These are phyloP conservation scores for Siderastrea radians DNA, from an alignment of 92 coral and sea anemone species.

Conservation along the genomic window DNA sequence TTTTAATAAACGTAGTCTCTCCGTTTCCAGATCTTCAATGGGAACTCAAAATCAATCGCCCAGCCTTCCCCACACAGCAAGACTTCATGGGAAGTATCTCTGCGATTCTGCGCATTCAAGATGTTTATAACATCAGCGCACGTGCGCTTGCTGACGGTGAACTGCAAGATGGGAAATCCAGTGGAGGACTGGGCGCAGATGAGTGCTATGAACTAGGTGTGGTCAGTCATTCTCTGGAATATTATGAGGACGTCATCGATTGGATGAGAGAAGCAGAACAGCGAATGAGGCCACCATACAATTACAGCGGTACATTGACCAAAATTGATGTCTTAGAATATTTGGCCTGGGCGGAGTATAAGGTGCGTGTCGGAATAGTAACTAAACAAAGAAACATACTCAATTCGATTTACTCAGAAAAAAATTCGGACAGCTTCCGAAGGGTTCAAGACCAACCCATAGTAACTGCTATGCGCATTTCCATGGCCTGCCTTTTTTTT, in stretches of 20 bases:
- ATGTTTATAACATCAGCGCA: conserved; percentile 85
- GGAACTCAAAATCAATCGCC: conserved; percentile 58
- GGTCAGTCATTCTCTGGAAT: conserved; percentile 69
- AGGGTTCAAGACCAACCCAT: no score
- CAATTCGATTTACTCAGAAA: no score
- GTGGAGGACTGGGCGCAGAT: conserved; percentile 76
- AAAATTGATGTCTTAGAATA: conserved; percentile 74
- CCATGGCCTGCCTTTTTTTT: no score
- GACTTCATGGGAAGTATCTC: conserved; percentile 86
- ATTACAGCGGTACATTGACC: conserved; percentile 75
- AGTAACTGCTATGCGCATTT: no score
- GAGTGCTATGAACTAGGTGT: conserved; percentile 92
- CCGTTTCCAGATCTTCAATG: conserved; percentile 63
- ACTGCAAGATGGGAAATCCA: conserved; percentile 64
- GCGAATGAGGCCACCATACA: conserved; percentile 73
- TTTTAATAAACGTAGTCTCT: not conserved
- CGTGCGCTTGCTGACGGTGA: conserved; percentile 80
- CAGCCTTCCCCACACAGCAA: conserved; percentile 71
- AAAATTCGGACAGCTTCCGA: no score
- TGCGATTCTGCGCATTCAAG: conserved; percentile 92
- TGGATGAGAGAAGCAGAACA: conserved; percentile 87
- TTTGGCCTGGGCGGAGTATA: conserved; percentile 98
- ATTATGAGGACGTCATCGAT: conserved; percentile 69
- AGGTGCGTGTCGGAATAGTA: conserved; percentile 58
- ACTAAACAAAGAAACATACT: no score